A percentile compares a stretch with the other conserved stretches of the same genome.
Conservation (phyloP, 2,888 invertebrate species). For the Melieria crassipennis region DNA sequence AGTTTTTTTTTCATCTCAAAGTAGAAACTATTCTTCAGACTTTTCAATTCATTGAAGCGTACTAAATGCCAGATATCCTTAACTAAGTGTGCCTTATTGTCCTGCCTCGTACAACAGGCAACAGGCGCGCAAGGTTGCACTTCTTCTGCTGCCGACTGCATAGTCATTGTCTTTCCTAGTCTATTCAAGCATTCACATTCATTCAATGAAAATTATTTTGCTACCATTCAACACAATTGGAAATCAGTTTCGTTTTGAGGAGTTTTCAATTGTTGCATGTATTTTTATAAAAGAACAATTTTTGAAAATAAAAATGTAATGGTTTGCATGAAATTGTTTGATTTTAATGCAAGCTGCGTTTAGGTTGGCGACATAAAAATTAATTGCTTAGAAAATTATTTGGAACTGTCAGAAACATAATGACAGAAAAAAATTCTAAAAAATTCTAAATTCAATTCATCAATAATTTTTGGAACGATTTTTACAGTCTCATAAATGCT, state of each 20-base stretch:
- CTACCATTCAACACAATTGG: not conserved
- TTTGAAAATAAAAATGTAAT: not conserved
- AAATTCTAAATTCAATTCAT: too few relatives aligned
- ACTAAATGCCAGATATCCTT: constrained; percentile 47
- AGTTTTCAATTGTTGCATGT: not conserved
- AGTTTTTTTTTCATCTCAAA: not conserved
- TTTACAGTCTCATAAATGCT: too few relatives aligned
- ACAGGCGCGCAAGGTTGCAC: too few relatives aligned
- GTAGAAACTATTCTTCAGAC: not conserved
- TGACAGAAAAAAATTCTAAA: not conserved
- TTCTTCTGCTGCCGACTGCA: too few relatives aligned
- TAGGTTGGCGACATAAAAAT: not conserved
- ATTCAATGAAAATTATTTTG: constrained; percentile 27
- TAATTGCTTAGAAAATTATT: constrained; percentile 6
- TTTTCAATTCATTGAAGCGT: constrained; percentile 40
- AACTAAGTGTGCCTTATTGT: constrained; percentile 43
- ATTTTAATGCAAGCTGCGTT: not conserved
- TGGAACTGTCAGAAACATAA: not conserved
- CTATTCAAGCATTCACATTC: too few relatives aligned
- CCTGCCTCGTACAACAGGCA: not conserved
- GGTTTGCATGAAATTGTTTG: not conserved
- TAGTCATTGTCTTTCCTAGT: too few relatives aligned
- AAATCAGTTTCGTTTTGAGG: not conserved
- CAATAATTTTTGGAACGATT: too few relatives aligned
- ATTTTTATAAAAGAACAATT: not conserved